Evolutionary conservation across 2,797 vertebrate genomes (phyloP), one percentile per base, ranked within the genome.

Genomic region (Tragelaphus oryx): DNA sequence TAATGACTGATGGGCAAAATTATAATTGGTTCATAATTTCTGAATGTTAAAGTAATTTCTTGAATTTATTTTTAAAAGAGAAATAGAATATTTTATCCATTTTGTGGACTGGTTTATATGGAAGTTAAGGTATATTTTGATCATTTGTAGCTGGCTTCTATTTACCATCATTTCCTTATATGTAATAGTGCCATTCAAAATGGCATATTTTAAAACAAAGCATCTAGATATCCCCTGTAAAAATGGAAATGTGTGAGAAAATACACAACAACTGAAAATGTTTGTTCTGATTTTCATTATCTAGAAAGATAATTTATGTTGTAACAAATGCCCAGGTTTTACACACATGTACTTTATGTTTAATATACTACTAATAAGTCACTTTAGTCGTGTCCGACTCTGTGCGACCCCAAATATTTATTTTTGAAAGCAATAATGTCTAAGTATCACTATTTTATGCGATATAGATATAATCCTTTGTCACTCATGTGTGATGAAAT

Each of bases 381-480:
- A 41, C 41, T 41, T 41, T 41, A 41, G 41, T 41, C 41, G 6
- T 41, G 41, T 41, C 41, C 1, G 41, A 41, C 41, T 41, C 41
- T 1, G 41, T 41, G 41, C 1, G 1, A 41, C 41, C 41, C 41
- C 41, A 41, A 76, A 48, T 76, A 48, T 50, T 48, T 48, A 48
- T 76, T 48, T 76, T n/a, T 76, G 46, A n/a, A 10, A 26, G 28
- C 16, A 76, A 48, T 76, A 30, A 76, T 48, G 28, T 48, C 46
- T 48, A 48, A 48, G 3, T 30, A 30, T 48, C 74, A 76, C 3
- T 48, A n/a, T 20, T n/a, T 76, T 48, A 76, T 76, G 10, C 3
- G 20, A 18, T 48, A 30, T 50, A 76, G 7, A 48, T 48, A 6
- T 6, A 30, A 76, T 4, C 8, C 5, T 48, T 76, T 10, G 0